These are phyloP conservation scores for Augochlorella aurata DNA, from an alignment of 2,888 invertebrate species.

Conservation along the genomic window DNA sequence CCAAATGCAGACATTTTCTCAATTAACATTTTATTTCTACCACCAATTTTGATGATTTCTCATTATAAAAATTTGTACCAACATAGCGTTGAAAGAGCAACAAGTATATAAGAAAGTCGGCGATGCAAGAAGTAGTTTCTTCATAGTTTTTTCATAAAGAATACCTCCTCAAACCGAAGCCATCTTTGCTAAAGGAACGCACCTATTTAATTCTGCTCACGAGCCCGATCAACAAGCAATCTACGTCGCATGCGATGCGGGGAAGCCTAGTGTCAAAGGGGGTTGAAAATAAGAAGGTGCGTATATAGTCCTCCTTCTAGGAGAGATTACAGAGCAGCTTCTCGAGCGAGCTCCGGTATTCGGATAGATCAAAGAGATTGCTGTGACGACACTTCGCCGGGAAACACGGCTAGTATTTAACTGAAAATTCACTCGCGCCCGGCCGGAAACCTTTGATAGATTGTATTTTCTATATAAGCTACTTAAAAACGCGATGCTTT, in stretches of 20 bases:
- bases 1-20: no score
- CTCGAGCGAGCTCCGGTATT: constrained; percentile 14
- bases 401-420: constrained; percentile 38
- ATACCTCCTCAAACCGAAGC: not conserved
- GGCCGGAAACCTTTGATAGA: not conserved
- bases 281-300: constrained; percentile 38
- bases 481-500: not conserved
- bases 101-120: no score
- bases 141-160: no score
- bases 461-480: not conserved
- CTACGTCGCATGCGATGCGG: not conserved
- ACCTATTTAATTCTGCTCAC: not conserved
- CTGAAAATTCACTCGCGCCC: constrained; percentile 35
- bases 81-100: no score
- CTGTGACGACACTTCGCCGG: constrained; percentile 14
- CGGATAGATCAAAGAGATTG: constrained; percentile 31
- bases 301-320: constrained; percentile 18
- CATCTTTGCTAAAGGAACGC: not conserved
- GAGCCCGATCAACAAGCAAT: not conserved
- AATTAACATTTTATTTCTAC: no score
- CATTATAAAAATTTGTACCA: no score
- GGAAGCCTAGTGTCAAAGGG: constrained; percentile 34
- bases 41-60: no score
- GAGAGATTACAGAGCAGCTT: constrained; percentile 22
- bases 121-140: no score